A percentile compares a stretch with the other conserved stretches of the same genome.
Evolutionary conservation across 2,113 vertebrate species (phyloP).

Genomic region (Romanogobio albipinnatus): DNA sequence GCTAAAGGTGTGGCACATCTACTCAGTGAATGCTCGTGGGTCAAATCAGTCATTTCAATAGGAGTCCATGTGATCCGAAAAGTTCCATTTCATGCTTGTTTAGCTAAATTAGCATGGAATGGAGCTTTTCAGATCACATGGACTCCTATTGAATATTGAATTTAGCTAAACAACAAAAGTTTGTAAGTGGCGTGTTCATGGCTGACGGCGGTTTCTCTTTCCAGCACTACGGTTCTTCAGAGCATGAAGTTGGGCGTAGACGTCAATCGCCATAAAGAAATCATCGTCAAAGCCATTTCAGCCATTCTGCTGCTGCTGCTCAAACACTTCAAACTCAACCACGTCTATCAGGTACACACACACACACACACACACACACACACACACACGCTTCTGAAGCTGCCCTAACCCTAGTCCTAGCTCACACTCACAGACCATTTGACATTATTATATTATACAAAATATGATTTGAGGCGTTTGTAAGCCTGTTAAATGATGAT

Average conservation of each 20-base stretch:
- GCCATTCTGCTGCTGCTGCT: slow-evolving; percentile 92
- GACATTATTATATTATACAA: background rate
- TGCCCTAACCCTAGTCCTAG: background rate
- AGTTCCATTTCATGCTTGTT: background rate
- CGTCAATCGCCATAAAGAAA: slow-evolving; percentile 97
- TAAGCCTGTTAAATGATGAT: background rate
- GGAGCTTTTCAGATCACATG: too few relatives aligned
- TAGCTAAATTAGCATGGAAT: too few relatives aligned
- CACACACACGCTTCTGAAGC: background rate
- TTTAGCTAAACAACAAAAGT: background rate
- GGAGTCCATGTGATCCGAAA: background rate
- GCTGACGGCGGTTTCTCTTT: slow-evolving; percentile 62
- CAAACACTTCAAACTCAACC: slow-evolving; percentile 98
- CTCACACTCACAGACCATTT: background rate
- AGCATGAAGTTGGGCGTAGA: slow-evolving; percentile 99
- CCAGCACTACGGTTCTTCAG: slow-evolving; percentile 93
- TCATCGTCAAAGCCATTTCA: slow-evolving; percentile 97
- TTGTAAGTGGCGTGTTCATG: background rate
- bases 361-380: too few relatives aligned
- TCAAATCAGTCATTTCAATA: too few relatives aligned
- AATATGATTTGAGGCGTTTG: background rate
- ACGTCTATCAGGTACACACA: slow-evolving; percentile 89
- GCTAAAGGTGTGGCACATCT: background rate
- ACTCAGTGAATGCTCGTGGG: background rate
- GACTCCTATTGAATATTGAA: too few relatives aligned